Evolutionary conservation across 2,797 vertebrate genomes (phyloP), one percentile per base, ranked within the genome.

Genomic region (Phylloscopus collybita): DNA sequence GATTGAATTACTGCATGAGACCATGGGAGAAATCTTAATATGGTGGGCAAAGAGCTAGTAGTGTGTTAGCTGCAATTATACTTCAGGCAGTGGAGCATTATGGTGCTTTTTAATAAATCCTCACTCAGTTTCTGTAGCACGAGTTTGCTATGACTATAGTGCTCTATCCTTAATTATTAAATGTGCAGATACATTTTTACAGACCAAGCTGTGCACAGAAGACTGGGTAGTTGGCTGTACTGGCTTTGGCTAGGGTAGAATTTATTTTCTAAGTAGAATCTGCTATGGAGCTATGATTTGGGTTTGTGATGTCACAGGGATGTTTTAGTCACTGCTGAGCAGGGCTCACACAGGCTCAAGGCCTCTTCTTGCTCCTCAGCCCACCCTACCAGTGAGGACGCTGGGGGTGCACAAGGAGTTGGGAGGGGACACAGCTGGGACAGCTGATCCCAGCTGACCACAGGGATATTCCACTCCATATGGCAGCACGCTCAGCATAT

Each of bases 311-410:
- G 26, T 3, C 34, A 15, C 9, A 36, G 27, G n/a, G 9, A 10
- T 74, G 30, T 51, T 80, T 60, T 36, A 16, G 18, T 15, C 16
- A 5, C 5, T 64, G 13, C 20, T 26, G 53, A 67, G 73, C n/a
- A 56, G 72, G 0, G 3, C 22, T 90, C n/a, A 27, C 14, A 45
- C 21, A 60, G 22, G 7, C 25, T 5, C 44, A 38, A 44, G 65
- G 16, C 15, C 4, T 78, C 59, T 49, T 15, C 50, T 87, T 87
- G n/a, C 4, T 69, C 10, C 30, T 83, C 36, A 25, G 2, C 0
- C 0, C 7, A 32, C 1, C 17, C 27, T 38, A 62, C 21, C 44
- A 73, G 27, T 0, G 5, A 53, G 38, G 3, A 44, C 21, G 5
- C 8, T 57, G n/a, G 42, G 6, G 4, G 0, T 45, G 11, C 38